Conservation (phyloP, 2,888 invertebrate genomes). For the Hanleya hanleyi region DNA sequence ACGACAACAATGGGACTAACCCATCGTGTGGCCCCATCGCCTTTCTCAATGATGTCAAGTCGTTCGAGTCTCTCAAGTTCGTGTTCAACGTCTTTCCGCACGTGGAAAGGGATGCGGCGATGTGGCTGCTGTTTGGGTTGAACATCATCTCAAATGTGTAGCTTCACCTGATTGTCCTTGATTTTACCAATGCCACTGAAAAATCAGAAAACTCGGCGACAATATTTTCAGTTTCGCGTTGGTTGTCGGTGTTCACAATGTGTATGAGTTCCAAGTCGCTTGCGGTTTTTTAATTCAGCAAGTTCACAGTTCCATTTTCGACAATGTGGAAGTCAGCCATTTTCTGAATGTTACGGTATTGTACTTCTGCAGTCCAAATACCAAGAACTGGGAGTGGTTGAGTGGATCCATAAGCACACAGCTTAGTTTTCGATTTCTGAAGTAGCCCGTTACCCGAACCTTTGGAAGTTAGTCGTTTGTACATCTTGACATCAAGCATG, state of each 20-base stretch:
- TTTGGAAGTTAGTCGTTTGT: background rate
- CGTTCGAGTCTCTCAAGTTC: conserved; percentile 30
- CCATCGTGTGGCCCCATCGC: conserved; percentile 48
- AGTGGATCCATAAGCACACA: conserved; percentile 6
- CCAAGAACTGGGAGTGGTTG: background rate
- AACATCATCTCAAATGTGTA: conserved; percentile 30
- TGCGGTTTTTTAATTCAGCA: background rate
- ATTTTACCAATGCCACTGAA: conserved; percentile 29
- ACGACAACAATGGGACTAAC: conserved; percentile 30
- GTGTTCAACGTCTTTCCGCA: conserved; percentile 28
- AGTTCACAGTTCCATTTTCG: background rate
- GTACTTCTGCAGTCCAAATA: background rate
- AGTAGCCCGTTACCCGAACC: background rate
- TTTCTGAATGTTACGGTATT: background rate
- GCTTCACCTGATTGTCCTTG: conserved; percentile 23
- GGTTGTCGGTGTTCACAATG: background rate
- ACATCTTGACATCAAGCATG: conserved; percentile 34
- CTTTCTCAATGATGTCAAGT: conserved; percentile 34
- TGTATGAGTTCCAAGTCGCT: background rate
- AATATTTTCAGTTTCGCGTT: background rate
- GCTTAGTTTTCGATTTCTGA: background rate
- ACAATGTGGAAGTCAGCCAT: background rate
- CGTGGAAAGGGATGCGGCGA: conserved; percentile 38
- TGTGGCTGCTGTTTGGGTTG: conserved; percentile 28
- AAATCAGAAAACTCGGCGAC: background rate